A percentile compares a stretch with the other conserved stretches of the same genome.
Conservation (phyloP, 1,140 invertebrate species). For the Micrasema longulum region DNA sequence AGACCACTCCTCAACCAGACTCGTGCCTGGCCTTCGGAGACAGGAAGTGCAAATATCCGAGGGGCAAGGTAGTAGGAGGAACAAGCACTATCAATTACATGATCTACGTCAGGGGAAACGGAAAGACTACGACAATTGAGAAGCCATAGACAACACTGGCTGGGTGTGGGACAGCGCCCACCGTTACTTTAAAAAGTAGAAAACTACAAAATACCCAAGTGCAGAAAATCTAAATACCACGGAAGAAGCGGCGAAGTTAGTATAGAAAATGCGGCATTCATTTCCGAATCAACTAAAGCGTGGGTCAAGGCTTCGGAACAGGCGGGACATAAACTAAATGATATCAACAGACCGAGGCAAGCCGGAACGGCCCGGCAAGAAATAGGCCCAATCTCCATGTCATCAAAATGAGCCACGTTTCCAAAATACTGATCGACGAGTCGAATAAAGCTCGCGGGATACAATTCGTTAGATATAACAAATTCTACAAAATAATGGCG, state of each 20-base stretch:
- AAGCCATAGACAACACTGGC: constrained; percentile 77
- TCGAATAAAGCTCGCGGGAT: constrained; percentile 76
- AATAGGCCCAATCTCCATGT: constrained; percentile 75
- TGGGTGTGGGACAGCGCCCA: constrained; percentile 88
- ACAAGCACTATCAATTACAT: constrained; percentile 91
- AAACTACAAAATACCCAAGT: constrained; percentile 59
- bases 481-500: constrained; percentile 70
- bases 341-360: constrained; percentile 85
- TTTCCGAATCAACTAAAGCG: constrained; percentile 73
- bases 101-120: constrained; percentile 88
- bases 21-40: constrained; percentile 70
- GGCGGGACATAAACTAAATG: constrained; percentile 74
- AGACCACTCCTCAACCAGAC: constrained; percentile 70
- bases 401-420: constrained; percentile 74
- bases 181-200: constrained; percentile 87
- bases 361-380: constrained; percentile 75
- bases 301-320: constrained; percentile 77
- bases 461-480: constrained; percentile 69
- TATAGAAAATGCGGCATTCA: constrained; percentile 72
- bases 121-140: constrained; percentile 85
- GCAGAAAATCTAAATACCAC: constrained; percentile 62
- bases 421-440: constrained; percentile 80
- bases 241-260: constrained; percentile 67
- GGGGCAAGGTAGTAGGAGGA: constrained; percentile 86
- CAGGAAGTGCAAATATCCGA: constrained; percentile 76